Evolutionary conservation across 2,888 invertebrate genomes (phyloP).

Genomic region (Acleris laterana): DNA sequence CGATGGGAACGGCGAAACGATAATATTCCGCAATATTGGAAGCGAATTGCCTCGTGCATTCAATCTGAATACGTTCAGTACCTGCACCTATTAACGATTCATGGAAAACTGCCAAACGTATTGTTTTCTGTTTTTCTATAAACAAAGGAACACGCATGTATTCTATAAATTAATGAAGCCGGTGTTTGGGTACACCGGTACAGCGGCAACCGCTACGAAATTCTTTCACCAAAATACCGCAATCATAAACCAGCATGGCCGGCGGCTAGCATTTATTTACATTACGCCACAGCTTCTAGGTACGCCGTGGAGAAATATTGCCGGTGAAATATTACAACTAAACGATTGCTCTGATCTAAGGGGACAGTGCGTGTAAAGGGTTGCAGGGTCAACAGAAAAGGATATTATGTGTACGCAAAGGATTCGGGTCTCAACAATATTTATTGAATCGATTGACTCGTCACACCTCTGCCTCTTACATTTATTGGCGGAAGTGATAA

Average conservation of each 20-base stretch:
- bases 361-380: conserved; percentile 19
- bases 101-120: conserved; percentile 53
- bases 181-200: conserved; percentile 51
- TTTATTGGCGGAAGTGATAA: neutral
- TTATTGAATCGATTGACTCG: conserved; percentile 26
- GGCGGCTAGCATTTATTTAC: conserved; percentile 63
- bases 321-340: conserved; percentile 38
- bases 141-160: conserved; percentile 43
- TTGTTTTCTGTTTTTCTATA: conserved; percentile 55
- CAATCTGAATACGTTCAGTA: conserved; percentile 18
- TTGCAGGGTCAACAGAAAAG: conserved; percentile 26
- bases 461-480: neutral
- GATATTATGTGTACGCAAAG: conserved; percentile 36
- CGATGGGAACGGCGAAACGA: conserved; percentile 28
- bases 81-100: conserved; percentile 15
- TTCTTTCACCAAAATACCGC: conserved; percentile 68
- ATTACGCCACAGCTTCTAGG: conserved; percentile 44
- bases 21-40: conserved; percentile 26
- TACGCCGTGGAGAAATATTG: conserved; percentile 54
- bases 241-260: conserved; percentile 59
- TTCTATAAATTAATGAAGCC: conserved; percentile 52
- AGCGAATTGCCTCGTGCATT: conserved; percentile 33
- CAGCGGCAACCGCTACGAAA: conserved; percentile 59
- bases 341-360: conserved; percentile 7
- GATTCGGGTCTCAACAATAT: conserved; percentile 28